Percentiles rank a stretch among this genome's conserved stretches.
These are phyloP conservation scores for Drosophila maculinotata DNA, from an alignment of 2,888 invertebrate genomes.

Conservation along the genomic window DNA sequence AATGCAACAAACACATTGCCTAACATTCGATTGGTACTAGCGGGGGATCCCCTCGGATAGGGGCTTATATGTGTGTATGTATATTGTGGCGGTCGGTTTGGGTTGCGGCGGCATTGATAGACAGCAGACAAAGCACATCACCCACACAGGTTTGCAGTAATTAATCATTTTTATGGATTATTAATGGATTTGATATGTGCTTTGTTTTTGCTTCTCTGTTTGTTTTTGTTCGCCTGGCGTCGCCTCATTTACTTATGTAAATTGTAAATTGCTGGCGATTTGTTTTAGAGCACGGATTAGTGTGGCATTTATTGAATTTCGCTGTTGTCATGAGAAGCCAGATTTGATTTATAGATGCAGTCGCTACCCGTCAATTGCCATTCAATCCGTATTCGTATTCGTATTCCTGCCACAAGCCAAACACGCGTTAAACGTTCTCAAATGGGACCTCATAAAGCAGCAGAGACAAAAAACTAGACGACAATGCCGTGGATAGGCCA, in stretches of 20 bases:
- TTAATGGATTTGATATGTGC: slow-evolving; percentile 73
- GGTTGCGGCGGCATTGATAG: slow-evolving; percentile 64
- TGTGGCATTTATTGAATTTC: slow-evolving; percentile 47
- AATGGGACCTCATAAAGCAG: slow-evolving; percentile 46
- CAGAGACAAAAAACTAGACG: slow-evolving; percentile 11
- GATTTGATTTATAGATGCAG: slow-evolving; percentile 35
- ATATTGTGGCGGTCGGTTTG: slow-evolving; percentile 23
- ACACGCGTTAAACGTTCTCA: slow-evolving; percentile 47
- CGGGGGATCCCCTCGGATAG: not conserved
- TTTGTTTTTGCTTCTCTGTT: slow-evolving; percentile 22
- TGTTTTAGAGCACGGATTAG: slow-evolving; percentile 52
- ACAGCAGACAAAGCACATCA: slow-evolving; percentile 60
- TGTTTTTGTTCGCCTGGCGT: slow-evolving; percentile 14
- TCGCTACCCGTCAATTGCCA: slow-evolving; percentile 9
- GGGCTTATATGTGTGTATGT: slow-evolving; percentile 1
- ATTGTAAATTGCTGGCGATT: slow-evolving; percentile 54
- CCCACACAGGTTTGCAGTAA: slow-evolving; percentile 66
- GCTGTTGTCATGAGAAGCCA: not conserved
- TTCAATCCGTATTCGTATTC: not conserved
- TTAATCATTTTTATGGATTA: slow-evolving; percentile 82
- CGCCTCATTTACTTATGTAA: slow-evolving; percentile 50
- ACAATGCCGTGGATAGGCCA: slow-evolving; percentile 36
- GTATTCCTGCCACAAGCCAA: slow-evolving; percentile 28
- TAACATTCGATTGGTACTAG: slow-evolving; percentile 34
- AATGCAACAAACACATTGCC: slow-evolving; percentile 43